Conservation (phyloP, 1,140 invertebrate genomes). For the Drosophila jambulina region DNA sequence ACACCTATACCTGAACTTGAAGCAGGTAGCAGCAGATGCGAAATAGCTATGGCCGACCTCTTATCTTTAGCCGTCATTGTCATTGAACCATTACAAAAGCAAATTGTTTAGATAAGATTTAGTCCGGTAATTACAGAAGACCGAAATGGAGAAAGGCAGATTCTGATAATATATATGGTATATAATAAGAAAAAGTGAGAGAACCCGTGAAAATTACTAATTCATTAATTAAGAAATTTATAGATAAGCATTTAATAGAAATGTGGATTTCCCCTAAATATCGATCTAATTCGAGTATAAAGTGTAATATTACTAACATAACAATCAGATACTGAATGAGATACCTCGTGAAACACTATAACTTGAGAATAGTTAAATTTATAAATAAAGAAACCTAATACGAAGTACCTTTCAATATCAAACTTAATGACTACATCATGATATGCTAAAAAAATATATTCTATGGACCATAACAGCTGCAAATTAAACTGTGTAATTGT, state of each 20-base stretch:
- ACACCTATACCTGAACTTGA: conserved; percentile 5
- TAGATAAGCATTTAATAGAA: not conserved
- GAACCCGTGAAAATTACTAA: not conserved
- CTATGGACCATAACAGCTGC: not conserved
- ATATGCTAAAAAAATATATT: not conserved
- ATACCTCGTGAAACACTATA: too few species aligned
- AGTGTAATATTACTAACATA: too few species aligned
- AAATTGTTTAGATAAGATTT: conserved; percentile 36
- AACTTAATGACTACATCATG: not conserved
- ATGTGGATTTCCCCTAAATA: not conserved
- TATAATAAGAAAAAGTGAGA: not conserved
- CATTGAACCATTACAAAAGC: conserved; percentile 46
- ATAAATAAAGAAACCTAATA: not conserved
- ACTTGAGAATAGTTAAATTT: too few species aligned
- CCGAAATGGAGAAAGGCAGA: too few species aligned
- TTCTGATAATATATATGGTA: not conserved
- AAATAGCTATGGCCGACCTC: conserved; percentile 16
- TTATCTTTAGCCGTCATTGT: conserved; percentile 39
- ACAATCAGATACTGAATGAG: too few species aligned
- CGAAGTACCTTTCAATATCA: not conserved
- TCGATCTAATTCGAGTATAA: too few species aligned
- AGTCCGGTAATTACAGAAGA: conserved; percentile 18
- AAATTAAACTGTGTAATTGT: conserved; percentile 9
- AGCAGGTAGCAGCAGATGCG: conserved; percentile 13
- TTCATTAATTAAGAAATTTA: not conserved